Base-by-base conservation (phyloP, 64 coral and sea anemone genomes). In the Anthopleura sola region DNA sequence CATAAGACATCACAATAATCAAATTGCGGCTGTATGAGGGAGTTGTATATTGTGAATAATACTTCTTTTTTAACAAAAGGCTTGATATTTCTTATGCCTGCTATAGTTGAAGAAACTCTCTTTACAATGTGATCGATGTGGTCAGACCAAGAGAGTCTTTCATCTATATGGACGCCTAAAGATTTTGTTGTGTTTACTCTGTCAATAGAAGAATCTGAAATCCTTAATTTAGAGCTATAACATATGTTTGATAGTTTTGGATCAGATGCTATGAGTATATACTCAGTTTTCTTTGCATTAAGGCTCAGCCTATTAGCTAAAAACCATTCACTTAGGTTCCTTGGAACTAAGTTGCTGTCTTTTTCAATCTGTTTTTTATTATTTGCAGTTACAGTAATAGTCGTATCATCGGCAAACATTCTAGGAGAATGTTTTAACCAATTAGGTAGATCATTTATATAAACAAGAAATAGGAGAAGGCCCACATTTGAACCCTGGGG, bases 131-230 rank as follows among this genome's bases (percentile, higher is more conserved):
- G 64, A 69, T 69, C 64, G 14, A 69, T 62, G 3, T 62, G 58
- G 58, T 62, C n/a, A 69, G 64, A 69, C 64, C 64, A 69, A 18
- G 28, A 69, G 64, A 69, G 64, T 69, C 64, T 69, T 33, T 69
- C 64, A 69, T 69, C 64, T 8, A 33, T 32, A n/a, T 66, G 2
- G 6, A 69, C 64, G 33, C 64, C 64, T 31, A 69, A 69, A 33
- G 28, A 33, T 32, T 69, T 69, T 33, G 9, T 12, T 33, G 24
- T 69, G 14, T 69, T 69, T 12, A 69, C 64, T 69, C 28, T 69
- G n/a, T 69, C 2, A 69, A 69, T 69, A 32, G 64, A 69, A 69
- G 64, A 69, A 69, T 69, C 64, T 69, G 28, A 69, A 69, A 69
- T 69, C 64, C 6, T 69, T 69, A 69, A 69, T 69, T 69, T 33